Evolutionary conservation across 2,888 invertebrate species (phyloP).

Genomic region (Anodontia alba): DNA sequence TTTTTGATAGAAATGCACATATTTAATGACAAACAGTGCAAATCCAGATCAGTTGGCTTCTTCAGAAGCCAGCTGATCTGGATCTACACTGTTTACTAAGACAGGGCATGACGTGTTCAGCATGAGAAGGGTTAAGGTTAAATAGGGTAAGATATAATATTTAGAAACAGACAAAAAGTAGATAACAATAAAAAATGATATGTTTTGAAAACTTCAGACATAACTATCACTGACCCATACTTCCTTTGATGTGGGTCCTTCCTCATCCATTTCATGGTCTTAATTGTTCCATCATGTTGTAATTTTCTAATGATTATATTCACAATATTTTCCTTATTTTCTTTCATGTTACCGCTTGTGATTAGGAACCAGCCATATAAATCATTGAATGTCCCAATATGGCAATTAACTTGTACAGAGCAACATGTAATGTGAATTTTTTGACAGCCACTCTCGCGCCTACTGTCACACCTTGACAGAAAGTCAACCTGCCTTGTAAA

Average conservation of each 20-base stretch:
- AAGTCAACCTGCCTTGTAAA: background rate
- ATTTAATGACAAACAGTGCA: too few species aligned
- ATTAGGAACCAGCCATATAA: background rate
- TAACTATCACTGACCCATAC: background rate
- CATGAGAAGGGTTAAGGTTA: too few species aligned
- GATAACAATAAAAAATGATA: background rate
- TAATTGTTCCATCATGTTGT: constrained; percentile 1
- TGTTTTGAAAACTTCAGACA: background rate
- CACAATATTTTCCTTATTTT: background rate
- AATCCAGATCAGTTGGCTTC: too few species aligned
- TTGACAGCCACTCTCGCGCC: background rate
- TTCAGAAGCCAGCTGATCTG: too few species aligned
- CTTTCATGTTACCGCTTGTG: constrained; percentile 6
- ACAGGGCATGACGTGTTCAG: too few species aligned
- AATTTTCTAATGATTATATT: background rate
- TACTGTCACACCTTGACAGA: background rate
- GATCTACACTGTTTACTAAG: too few species aligned
- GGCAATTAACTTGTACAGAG: background rate
- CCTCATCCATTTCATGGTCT: background rate
- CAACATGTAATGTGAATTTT: background rate
- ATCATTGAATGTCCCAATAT: constrained; percentile 3
- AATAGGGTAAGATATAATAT: too few species aligned
- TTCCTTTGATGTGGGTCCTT: background rate
- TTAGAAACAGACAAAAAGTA: background rate
- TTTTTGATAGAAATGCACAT: too few species aligned